These are phyloP conservation scores for Salvelinus namaycush DNA, from an alignment of 2,113 vertebrate species.

Conservation along the genomic window DNA sequence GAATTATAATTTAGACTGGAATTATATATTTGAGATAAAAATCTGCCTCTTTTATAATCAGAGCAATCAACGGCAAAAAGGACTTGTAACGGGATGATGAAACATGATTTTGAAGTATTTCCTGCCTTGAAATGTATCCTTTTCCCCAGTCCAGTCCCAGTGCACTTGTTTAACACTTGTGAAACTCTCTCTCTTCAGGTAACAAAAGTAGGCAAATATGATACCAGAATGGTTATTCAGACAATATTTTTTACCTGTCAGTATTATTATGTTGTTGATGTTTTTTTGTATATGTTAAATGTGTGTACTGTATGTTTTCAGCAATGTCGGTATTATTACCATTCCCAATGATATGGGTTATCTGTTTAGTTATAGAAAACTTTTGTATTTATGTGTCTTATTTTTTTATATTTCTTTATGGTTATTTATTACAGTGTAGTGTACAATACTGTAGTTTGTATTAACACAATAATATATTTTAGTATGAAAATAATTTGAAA, in stretches of 20 bases:
- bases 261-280: constrained; percentile 82
- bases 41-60: constrained; percentile 39
- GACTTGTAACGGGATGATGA: constrained; percentile 25
- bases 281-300: constrained; percentile 80
- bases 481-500: constrained; percentile 97
- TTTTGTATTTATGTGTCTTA: constrained; percentile 99
- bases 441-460: constrained; percentile 99
- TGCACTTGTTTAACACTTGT: constrained; percentile 66
- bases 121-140: constrained; percentile 36
- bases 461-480: constrained; percentile 99
- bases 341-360: constrained; percentile 89
- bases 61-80: constrained; percentile 19
- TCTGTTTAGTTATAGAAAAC: constrained; percentile 98
- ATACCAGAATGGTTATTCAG: constrained; percentile 83
- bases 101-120: constrained; percentile 30
- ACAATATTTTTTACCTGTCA: constrained; percentile 91
- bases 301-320: constrained; percentile 93
- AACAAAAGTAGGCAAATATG: constrained; percentile 83
- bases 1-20: constrained; percentile 10
- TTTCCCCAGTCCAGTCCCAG: constrained; percentile 39
- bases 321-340: constrained; percentile 89
- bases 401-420: constrained; percentile 99
- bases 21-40: constrained; percentile 26
- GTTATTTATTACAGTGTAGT: constrained; percentile 99
- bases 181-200: constrained; percentile 69